Evolutionary conservation across 2,113 vertebrate genomes (phyloP).

Genomic region (Cranoglanis bouderius): DNA sequence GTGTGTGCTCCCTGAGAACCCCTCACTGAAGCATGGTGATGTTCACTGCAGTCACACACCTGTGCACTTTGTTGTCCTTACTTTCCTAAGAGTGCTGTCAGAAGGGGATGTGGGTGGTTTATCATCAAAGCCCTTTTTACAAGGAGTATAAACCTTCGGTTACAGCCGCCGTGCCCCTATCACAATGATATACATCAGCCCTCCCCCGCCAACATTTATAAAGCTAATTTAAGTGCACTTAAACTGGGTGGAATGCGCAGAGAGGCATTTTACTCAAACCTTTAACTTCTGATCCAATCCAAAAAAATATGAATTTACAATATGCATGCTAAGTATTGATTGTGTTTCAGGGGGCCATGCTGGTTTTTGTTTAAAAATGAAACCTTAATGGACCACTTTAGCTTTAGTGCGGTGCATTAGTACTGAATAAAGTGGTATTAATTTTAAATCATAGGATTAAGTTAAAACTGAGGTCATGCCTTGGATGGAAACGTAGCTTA

Average conservation of each 20-base stretch:
- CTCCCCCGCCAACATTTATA: conserved; percentile 35
- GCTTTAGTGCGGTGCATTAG: conserved; percentile 11
- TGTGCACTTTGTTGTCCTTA: conserved; percentile 36
- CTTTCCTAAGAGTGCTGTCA: conserved; percentile 18
- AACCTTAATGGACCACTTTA: conserved; percentile 31
- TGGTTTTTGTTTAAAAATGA: conserved; percentile 25
- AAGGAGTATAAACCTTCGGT: conserved; percentile 46
- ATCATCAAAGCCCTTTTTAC: conserved; percentile 47
- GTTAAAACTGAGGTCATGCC: conserved; percentile 23
- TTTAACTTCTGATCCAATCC: conserved; percentile 10
- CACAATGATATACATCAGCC: conserved; percentile 40
- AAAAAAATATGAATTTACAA: conserved; percentile 42
- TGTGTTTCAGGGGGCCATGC: conserved; percentile 25
- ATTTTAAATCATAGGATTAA: conserved; percentile 15
- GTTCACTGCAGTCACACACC: conserved; percentile 36
- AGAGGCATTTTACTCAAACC: conserved; percentile 14
- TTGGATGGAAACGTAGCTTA: conserved; percentile 15
- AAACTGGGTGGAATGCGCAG: conserved; percentile 19
- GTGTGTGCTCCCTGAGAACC: neutral
- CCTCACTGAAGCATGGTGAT: neutral
- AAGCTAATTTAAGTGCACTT: conserved; percentile 41
- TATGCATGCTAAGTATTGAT: conserved; percentile 32
- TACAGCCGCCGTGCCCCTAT: conserved; percentile 36
- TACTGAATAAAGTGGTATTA: conserved; percentile 8
- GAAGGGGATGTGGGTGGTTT: conserved; percentile 50